Base-by-base conservation (phyloP, 2,888 invertebrate genomes). In the Epinotia nisella region DNA sequence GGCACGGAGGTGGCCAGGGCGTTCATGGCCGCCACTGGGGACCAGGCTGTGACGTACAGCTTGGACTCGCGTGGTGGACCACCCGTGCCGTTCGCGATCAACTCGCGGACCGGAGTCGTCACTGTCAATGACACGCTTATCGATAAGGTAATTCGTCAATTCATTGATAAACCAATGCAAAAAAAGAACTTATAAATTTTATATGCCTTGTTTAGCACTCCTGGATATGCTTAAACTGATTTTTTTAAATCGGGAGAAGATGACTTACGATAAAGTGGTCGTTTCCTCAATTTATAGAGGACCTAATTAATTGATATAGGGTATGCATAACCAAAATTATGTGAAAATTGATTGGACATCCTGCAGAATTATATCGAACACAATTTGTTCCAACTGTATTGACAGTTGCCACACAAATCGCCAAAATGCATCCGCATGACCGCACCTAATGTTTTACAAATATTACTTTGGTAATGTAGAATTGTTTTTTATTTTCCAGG, bases 41-140 rank as follows among this genome's bases (percentile, higher is more conserved):
- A 94, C 21, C 95, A 95, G 81, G 90, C 91, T 11, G 91, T 97
- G 49, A 94, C 92, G 64, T 97, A 95, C 80, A 96, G 96, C 0
- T 85, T 97, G 75, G 97, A 97, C 85, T 95, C 95, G 0, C 84
- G 83, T 0, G 92, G 91, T 0, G 92, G 91, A 0, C 89, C 91
- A 0, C 94, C 95, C 4, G 92, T 96, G 24, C 97, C 97, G 1
- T 98, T 98, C 85, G 90, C 94, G 59, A 97, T 98, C 75, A 95
- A 98, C 87, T 94, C 95, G 51, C 90, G 91, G 3, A 96, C 96
- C 0, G 98, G 98, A 41, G 95, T 95, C 5, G 96, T 98, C 67
- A 96, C 95, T 80, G 94, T 98, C 64, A 97, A 97, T 82, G 96
- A 97, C 82, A 96, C 97, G 0, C 93, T 98, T 45, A 88, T 89